Evolutionary conservation across 2,888 invertebrate genomes (phyloP).

Genomic region (Helicoverpa assulta): DNA sequence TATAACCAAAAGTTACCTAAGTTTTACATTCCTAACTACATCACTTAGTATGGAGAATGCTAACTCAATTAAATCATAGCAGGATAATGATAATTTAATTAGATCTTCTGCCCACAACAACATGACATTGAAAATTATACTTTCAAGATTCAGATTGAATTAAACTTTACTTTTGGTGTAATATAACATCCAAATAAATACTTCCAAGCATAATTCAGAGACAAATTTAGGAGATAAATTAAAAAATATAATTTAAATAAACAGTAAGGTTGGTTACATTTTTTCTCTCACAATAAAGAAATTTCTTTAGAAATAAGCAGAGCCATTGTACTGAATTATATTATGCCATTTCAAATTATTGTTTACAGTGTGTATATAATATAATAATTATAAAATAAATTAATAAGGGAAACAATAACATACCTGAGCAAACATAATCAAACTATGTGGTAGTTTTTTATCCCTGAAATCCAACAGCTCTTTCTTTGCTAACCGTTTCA

Average conservation of each 20-base stretch:
- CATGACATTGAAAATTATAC: neutral
- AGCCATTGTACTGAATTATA: too few relatives aligned
- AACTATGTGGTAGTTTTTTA: slow-evolving; percentile 94
- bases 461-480: slow-evolving; percentile 92
- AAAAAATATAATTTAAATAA: too few relatives aligned
- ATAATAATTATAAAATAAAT: too few relatives aligned
- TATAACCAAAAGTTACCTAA: neutral
- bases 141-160: neutral
- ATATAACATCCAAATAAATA: neutral
- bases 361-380: too few relatives aligned
- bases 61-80: slow-evolving; percentile 31
- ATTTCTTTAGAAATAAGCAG: too few relatives aligned
- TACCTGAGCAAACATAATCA: slow-evolving; percentile 96
- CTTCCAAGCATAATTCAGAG: too few relatives aligned
- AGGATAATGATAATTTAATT: slow-evolving; percentile 38
- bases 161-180: neutral
- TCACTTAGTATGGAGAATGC: neutral
- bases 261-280: too few relatives aligned
- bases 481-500: slow-evolving; percentile 65
- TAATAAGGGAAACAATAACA: slow-evolving; percentile 19
- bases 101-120: neutral
- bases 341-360: too few relatives aligned
- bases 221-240: too few relatives aligned
- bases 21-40: neutral
- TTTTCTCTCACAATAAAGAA: too few relatives aligned